A percentile compares a stretch with the other conserved stretches of the same genome.
Evolutionary conservation across 2,797 vertebrate species (phyloP).

Genomic region (Gambelia wislizenii): DNA sequence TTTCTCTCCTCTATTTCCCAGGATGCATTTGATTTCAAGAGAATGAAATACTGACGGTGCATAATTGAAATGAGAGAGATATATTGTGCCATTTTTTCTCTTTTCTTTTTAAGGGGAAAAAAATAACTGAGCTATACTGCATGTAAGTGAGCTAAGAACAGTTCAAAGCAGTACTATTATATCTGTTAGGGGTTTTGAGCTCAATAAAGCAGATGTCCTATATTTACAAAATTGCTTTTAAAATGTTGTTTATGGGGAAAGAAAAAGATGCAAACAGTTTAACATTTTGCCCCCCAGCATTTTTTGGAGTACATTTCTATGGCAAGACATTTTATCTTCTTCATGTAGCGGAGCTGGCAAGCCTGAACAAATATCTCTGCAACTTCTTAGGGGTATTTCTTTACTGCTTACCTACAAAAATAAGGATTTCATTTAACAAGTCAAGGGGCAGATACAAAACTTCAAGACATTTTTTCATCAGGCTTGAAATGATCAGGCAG

Average conservation of each 20-base stretch:
- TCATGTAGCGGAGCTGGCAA: constrained; percentile 41
- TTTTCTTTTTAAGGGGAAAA: constrained; percentile 66
- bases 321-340: constrained; percentile 53
- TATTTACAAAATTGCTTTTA: constrained; percentile 74
- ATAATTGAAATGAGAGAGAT: constrained; percentile 72
- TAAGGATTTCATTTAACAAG: constrained; percentile 51
- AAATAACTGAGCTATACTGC: constrained; percentile 66
- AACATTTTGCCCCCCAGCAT: constrained; percentile 43
- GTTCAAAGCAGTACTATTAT: constrained; percentile 70
- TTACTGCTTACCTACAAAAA: constrained; percentile 26
- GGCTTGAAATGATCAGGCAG: constrained; percentile 51
- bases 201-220: constrained; percentile 78
- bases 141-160: constrained; percentile 72
- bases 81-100: constrained; percentile 51
- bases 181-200: constrained; percentile 68
- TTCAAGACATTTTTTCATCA: constrained; percentile 44
- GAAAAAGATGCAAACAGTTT: constrained; percentile 51
- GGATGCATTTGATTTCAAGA: constrained; percentile 68
- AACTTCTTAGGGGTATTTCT: constrained; percentile 50
- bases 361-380: constrained; percentile 30
- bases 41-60: constrained; percentile 66
- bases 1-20: constrained; percentile 68
- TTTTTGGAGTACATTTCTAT: constrained; percentile 47
- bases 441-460: constrained; percentile 56
- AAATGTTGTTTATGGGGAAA: constrained; percentile 70